Percentiles rank a stretch among this genome's conserved stretches.
Conservation (phyloP, 2,797 vertebrate genomes). For the Falco peregrinus region DNA sequence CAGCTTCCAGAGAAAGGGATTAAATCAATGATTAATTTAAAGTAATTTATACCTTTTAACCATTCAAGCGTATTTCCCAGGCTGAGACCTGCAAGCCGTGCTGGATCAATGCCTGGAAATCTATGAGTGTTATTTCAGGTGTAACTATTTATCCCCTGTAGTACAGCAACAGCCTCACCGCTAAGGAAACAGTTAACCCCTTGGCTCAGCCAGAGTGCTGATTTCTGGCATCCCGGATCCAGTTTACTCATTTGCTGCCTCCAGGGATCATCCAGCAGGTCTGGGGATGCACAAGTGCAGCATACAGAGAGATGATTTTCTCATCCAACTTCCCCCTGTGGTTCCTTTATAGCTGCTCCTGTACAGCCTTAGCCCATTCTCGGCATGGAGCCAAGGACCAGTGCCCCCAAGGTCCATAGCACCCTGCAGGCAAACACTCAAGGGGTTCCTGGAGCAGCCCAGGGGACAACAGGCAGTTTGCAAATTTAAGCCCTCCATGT, state of each 20-base stretch:
- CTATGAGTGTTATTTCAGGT: background rate
- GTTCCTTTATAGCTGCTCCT: background rate
- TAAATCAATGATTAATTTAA: slow-evolving; percentile 37
- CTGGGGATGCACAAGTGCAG: background rate
- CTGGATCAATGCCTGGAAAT: slow-evolving; percentile 36
- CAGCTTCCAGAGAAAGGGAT: background rate
- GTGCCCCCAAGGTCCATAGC: background rate
- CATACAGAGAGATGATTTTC: background rate
- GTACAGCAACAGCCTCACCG: background rate
- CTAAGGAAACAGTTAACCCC: background rate
- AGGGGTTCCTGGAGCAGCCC: background rate
- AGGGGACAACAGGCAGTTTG: background rate
- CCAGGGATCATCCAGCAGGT: background rate
- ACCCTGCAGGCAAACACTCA: accelerated
- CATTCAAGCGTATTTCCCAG: slow-evolving; percentile 12
- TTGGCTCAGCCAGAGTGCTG: background rate
- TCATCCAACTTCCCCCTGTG: background rate
- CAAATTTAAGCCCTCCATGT: background rate
- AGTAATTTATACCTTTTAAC: slow-evolving; percentile 38
- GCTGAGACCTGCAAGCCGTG: background rate
- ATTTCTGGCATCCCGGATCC: background rate
- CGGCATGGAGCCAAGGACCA: background rate
- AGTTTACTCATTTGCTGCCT: background rate
- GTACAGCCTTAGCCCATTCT: background rate
- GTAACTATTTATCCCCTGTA: background rate